These are phyloP conservation scores for Contarinia nasturtii DNA, from an alignment of 1,140 invertebrate genomes.

Conservation along the genomic window DNA sequence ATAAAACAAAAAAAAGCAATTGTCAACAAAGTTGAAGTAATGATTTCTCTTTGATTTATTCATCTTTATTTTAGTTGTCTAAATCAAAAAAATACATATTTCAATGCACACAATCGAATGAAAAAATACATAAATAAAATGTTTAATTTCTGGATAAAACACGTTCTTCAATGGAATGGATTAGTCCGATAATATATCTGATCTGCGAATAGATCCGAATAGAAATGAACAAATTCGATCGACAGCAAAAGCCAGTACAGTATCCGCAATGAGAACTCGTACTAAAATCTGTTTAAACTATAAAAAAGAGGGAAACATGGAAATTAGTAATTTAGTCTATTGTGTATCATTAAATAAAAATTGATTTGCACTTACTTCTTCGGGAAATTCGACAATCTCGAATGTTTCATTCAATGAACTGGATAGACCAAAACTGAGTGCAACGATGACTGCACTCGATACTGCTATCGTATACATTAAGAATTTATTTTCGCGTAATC, in stretches of 20 bases:
- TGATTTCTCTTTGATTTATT: too few species aligned
- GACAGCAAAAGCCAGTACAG: slow-evolving; percentile 59
- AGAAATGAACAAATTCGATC: slow-evolving; percentile 74
- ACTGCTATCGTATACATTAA: slow-evolving; percentile 74
- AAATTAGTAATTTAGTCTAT: slow-evolving; percentile 7
- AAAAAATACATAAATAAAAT: too few species aligned
- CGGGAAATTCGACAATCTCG: slow-evolving; percentile 76
- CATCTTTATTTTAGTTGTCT: too few species aligned
- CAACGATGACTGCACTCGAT: slow-evolving; percentile 51
- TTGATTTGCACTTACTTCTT: slow-evolving; percentile 46
- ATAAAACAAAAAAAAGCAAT: too few species aligned
- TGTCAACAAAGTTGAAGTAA: too few species aligned
- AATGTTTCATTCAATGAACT: slow-evolving; percentile 64
- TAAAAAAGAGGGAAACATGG: slow-evolving; percentile 32
- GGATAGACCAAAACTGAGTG: slow-evolving; percentile 52
- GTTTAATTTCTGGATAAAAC: too few species aligned
- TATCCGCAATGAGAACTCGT: slow-evolving; percentile 59
- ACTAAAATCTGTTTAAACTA: slow-evolving; percentile 74
- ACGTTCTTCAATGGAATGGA: background rate
- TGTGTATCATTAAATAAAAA: too few species aligned
- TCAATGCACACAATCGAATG: too few species aligned
- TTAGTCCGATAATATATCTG: background rate
- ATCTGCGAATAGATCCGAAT: slow-evolving; percentile 43
- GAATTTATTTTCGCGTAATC: slow-evolving; percentile 76
- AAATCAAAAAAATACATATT: too few species aligned